Conservation (phyloP, 2,113 vertebrate species). For the Loxodonta africana region DNA sequence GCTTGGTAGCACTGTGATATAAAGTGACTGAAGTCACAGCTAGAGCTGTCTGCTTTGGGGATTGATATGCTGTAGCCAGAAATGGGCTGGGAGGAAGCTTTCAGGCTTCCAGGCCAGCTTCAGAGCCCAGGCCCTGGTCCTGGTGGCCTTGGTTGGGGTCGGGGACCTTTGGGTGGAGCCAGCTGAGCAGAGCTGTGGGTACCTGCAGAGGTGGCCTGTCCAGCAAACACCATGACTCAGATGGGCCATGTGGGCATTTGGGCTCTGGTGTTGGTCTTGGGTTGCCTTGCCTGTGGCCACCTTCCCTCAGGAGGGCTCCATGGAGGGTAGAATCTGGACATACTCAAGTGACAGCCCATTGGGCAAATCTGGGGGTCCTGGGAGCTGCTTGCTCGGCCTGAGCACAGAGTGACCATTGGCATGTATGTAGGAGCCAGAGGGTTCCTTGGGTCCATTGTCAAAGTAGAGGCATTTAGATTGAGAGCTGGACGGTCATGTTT, state of each 20-base stretch:
- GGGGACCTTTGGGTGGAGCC: neutral
- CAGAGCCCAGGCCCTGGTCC: neutral
- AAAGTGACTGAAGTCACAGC: no score
- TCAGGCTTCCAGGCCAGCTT: neutral
- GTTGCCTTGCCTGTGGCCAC: neutral
- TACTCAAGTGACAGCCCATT: neutral
- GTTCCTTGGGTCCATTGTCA: fast-evolving
- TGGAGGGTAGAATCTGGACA: no score
- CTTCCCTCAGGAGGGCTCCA: fast-evolving
- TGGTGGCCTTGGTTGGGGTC: neutral
- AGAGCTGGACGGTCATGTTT: neutral
- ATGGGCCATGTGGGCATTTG: neutral
- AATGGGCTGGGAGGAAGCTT: no score
- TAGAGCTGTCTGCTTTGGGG: neutral
- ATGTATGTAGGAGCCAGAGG: fast-evolving
- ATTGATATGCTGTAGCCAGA: no score
- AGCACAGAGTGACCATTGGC: fast-evolving
- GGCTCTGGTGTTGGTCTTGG: neutral
- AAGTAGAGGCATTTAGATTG: neutral
- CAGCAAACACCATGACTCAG: neutral
- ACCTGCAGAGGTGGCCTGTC: neutral
- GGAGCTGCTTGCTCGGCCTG: fast-evolving
- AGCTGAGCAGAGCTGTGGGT: neutral
- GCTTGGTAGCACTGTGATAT: neutral
- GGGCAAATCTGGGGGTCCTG: fast-evolving